A percentile compares a stretch with the other conserved stretches of the same genome.
Evolutionary conservation across 2,113 vertebrate genomes (phyloP).

Genomic region (Trogon melanurus): DNA sequence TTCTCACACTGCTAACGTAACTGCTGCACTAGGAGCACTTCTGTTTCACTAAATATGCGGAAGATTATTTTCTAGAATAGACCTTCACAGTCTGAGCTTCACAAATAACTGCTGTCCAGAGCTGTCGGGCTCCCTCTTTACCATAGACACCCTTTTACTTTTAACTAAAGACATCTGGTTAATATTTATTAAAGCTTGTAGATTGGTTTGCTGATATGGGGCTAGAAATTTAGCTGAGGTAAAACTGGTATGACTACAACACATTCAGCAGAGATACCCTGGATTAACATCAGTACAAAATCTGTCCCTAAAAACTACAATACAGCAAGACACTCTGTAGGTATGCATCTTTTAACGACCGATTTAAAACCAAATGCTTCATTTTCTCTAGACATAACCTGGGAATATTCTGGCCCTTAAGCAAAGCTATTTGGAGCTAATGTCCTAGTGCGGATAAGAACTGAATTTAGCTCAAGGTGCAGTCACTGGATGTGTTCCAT

Average conservation of each 20-base stretch:
- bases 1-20: background rate
- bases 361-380: background rate
- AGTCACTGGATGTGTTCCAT: background rate
- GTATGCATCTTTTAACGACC: background rate
- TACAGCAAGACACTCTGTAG: background rate
- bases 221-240: background rate
- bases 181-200: background rate
- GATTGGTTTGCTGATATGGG: background rate
- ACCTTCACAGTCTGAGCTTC: background rate
- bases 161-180: background rate
- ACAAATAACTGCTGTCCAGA: background rate
- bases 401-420: constrained; percentile 31
- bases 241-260: background rate
- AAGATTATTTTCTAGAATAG: constrained; percentile 5
- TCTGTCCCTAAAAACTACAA: background rate
- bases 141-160: background rate
- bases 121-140: background rate
- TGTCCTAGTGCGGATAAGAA: constrained; percentile 16
- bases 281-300: background rate
- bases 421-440: constrained; percentile 32
- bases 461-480: background rate
- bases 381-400: background rate
- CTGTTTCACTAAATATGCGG: constrained; percentile 1
- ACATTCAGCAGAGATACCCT: background rate
- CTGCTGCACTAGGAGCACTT: constrained; percentile 23